phyloP scores from a whole-genome alignment of 2,888 invertebrate genomes.

The Limenitis arthemis region DNA sequence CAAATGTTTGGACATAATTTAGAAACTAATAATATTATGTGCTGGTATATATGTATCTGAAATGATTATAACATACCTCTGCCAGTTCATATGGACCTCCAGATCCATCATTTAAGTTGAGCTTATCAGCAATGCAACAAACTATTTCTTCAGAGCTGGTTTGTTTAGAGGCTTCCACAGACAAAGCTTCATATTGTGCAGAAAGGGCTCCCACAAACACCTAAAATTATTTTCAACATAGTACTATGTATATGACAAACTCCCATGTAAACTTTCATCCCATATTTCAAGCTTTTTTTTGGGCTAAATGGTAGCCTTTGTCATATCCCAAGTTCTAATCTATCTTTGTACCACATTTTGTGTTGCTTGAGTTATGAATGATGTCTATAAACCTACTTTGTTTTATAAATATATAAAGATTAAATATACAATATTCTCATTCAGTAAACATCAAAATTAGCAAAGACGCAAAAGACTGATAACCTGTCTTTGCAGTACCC shows the following conservation, averaged over 20 bases:
- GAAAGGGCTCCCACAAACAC: constrained; percentile 92
- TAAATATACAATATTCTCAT: too few relatives aligned
- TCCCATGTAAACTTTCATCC: too few relatives aligned
- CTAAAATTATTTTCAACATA: constrained; percentile 42
- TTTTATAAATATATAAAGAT: too few relatives aligned
- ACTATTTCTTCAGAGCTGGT: constrained; percentile 94
- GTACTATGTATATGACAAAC: not conserved
- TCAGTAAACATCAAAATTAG: too few relatives aligned
- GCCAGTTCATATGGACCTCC: constrained; percentile 85
- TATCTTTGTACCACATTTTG: too few relatives aligned
- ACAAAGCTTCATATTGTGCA: constrained; percentile 89
- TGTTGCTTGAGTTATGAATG: too few relatives aligned
- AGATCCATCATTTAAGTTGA: constrained; percentile 62
- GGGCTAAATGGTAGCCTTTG: too few relatives aligned
- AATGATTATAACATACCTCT: constrained; percentile 62
- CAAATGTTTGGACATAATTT: not conserved
- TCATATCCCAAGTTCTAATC: too few relatives aligned
- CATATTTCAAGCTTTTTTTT: not conserved
- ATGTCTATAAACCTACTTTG: too few relatives aligned
- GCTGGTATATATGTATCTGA: not conserved
- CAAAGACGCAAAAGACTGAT: too few relatives aligned
- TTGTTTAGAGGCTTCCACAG: constrained; percentile 92
- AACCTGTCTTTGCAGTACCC: too few relatives aligned
- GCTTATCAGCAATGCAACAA: constrained; percentile 85
- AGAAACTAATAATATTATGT: not conserved